Conservation (phyloP, 2,888 invertebrate genomes). For the Mesoligia furuncula region DNA sequence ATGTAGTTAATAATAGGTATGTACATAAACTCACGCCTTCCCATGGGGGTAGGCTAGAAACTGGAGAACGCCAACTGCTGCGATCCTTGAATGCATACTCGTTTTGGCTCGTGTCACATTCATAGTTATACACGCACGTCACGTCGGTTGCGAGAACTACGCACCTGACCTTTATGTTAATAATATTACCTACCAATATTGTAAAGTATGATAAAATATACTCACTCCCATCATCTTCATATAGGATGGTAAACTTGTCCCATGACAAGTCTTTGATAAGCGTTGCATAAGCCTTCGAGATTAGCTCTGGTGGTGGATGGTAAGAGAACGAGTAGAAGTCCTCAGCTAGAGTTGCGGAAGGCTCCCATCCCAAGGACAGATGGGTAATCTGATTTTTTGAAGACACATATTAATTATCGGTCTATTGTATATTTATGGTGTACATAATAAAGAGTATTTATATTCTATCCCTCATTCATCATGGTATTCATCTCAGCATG, state of each 20-base stretch:
- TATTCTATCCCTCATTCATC: too few relatives aligned
- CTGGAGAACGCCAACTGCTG: too few relatives aligned
- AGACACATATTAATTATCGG: neutral
- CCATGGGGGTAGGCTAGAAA: too few relatives aligned
- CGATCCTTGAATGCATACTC: too few relatives aligned
- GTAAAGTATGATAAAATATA: conserved; percentile 1
- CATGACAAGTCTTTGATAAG: conserved; percentile 93
- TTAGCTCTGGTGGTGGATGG: conserved; percentile 92
- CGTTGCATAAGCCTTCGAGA: conserved; percentile 92
- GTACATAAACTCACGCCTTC: too few relatives aligned
- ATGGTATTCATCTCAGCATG: neutral
- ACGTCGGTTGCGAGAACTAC: too few relatives aligned
- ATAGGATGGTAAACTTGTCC: conserved; percentile 94
- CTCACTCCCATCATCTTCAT: conserved; percentile 93
- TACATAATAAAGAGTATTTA: too few relatives aligned
- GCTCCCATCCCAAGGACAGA: conserved; percentile 93
- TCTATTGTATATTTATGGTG: neutral
- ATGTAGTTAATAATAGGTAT: too few relatives aligned
- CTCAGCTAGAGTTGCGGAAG: conserved; percentile 89
- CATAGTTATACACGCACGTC: too few relatives aligned
- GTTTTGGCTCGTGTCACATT: too few relatives aligned
- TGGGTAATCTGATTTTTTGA: conserved; percentile 92
- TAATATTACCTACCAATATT: neutral
- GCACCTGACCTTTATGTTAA: neutral
- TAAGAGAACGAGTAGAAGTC: conserved; percentile 86